Percentiles rank a stretch among this genome's conserved stretches.
These are phyloP conservation scores for Equus przewalskii DNA, from an alignment of 2,113 vertebrate species.

Conservation along the genomic window DNA sequence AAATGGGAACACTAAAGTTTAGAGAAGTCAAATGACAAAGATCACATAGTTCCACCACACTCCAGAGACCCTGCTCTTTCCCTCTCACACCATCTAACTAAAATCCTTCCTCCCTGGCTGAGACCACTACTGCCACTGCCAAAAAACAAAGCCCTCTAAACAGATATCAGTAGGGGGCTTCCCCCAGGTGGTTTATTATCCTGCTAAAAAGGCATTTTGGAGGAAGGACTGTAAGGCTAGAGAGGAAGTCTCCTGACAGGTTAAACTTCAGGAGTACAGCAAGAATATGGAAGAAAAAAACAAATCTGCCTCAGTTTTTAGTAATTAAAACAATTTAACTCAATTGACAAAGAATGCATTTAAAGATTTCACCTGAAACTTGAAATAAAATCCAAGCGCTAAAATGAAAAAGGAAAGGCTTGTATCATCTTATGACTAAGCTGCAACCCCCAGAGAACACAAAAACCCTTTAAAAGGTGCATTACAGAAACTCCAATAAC, in stretches of 20 bases:
- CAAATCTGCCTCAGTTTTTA: neutral
- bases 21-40: slow-evolving; percentile 65
- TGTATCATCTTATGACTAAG: slow-evolving; percentile 17
- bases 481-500: slow-evolving; percentile 45
- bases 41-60: slow-evolving; percentile 46
- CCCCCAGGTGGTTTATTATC: slow-evolving; percentile 81
- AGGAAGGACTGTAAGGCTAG: slow-evolving; percentile 41
- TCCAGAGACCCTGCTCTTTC: slow-evolving; percentile 17
- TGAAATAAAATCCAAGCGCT: slow-evolving; percentile 64
- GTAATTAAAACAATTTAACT: slow-evolving; percentile 41
- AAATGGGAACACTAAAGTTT: slow-evolving; percentile 62
- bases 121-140: slow-evolving; percentile 55
- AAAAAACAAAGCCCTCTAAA: slow-evolving; percentile 80
- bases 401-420: slow-evolving; percentile 14
- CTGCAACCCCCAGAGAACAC: neutral
- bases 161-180: slow-evolving; percentile 66
- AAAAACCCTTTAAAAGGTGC: slow-evolving; percentile 39
- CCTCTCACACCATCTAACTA: slow-evolving; percentile 70
- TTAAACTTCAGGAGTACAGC: slow-evolving; percentile 66
- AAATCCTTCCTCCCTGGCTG: slow-evolving; percentile 40
- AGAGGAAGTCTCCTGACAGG: slow-evolving; percentile 54
- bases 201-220: slow-evolving; percentile 62
- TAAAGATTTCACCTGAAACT: slow-evolving; percentile 53
- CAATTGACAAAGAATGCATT: slow-evolving; percentile 23
- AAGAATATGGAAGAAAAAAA: slow-evolving; percentile 13